Base-by-base conservation (phyloP, 2,888 invertebrate species). In the Malachius bipustulatus region DNA sequence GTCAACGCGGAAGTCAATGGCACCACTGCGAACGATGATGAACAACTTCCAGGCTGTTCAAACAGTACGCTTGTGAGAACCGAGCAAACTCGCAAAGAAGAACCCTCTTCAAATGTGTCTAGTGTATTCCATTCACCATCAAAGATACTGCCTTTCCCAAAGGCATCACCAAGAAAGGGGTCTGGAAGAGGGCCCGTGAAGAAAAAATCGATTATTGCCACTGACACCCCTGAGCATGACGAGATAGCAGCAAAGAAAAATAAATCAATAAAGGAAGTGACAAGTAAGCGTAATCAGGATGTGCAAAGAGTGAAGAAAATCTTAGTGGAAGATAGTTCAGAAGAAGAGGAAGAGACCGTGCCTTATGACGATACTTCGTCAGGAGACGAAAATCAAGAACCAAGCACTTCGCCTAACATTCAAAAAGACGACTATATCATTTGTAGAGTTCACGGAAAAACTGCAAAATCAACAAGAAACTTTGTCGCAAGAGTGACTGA, bases 231-330 rank as follows among this genome's bases (percentile, higher is more conserved):
- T 8, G 24, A 19, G n/a, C 6, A 19, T 8, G 24, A 19, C 6
- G 24, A 8, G n/a, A 6, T 19, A 8, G 6, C n/a, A 8, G 24
- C 24, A 19, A 8, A 8, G 24, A 19, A 19, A n/a, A 19, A 8
- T 6, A 19, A 19, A 19, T 8, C 6, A 19, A n/a, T 6, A 6
- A 19, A 19, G n/a, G n/a, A 19, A 8, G 6, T 19, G 24, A 6
- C 24, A 19, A n/a, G n/a, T n/a, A n/a, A n/a, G n/a, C n/a, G n/a
- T n/a, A n/a, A n/a, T n/a, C n/a, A n/a, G n/a, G 24, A 6, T 19
- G 24, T n/a, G n/a, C 6, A 19, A 19, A 19, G 24, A 19, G 24
- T 19, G 24, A 19, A 19, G 24, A 19, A n/a, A 19, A 19, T 8
- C 6, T 6, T 19, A n/a, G 6, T 19, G 24, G 24, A 19, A n/a